Evolutionary conservation across 2,888 invertebrate species (phyloP).

Genomic region (Polydrusus pterygomalis): DNA sequence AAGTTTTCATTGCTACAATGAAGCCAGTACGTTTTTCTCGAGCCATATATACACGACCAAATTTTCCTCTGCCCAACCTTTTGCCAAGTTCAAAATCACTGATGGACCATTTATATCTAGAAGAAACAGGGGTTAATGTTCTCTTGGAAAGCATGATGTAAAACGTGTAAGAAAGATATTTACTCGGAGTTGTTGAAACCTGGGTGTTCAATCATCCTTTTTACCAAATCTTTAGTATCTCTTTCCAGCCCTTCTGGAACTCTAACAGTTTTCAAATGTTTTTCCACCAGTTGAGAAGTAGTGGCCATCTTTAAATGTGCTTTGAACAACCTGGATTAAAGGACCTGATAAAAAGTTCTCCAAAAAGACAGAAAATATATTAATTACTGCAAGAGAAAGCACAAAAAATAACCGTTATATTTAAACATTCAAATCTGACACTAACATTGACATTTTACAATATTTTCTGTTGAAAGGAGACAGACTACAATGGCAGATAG

Average conservation of each 20-base stretch:
- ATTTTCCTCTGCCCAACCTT: constrained; percentile 96
- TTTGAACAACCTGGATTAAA: too few species aligned
- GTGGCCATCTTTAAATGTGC: background rate
- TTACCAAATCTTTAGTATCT: constrained; percentile 40
- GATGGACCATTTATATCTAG: constrained; percentile 78
- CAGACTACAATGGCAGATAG: too few species aligned
- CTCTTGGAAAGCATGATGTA: background rate
- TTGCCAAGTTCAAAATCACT: constrained; percentile 95
- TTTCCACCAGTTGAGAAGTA: constrained; percentile 39
- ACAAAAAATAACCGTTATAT: too few species aligned
- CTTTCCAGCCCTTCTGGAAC: constrained; percentile 33
- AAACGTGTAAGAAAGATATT: background rate
- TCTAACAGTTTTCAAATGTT: constrained; percentile 43
- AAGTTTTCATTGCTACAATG: constrained; percentile 89
- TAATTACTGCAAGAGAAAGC: too few species aligned
- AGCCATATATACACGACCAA: constrained; percentile 97
- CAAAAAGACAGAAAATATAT: too few species aligned
- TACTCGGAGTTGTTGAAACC: constrained; percentile 51
- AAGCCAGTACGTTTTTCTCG: constrained; percentile 91
- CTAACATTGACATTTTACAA: too few species aligned
- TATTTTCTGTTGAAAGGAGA: too few species aligned
- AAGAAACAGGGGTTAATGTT: background rate
- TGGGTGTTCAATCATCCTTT: constrained; percentile 44
- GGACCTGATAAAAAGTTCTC: too few species aligned
- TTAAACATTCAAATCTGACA: too few species aligned